A percentile compares a stretch with the other conserved stretches of the same genome.
phyloP scores from a whole-genome alignment of 2,797 vertebrate genomes.

The Thaleichthys pacificus region DNA sequence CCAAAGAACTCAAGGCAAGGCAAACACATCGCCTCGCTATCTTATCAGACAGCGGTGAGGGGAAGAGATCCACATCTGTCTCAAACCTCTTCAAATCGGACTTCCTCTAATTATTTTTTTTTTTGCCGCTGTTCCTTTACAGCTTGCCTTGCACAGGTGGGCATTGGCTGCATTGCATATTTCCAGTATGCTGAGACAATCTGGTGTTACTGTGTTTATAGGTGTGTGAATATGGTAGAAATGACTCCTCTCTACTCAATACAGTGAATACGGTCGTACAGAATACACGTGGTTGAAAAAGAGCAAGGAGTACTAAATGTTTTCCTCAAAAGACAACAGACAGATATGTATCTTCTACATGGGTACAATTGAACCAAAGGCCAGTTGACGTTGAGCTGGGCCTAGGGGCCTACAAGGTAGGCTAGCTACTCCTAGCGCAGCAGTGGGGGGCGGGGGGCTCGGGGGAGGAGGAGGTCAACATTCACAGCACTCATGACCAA shows the following conservation, averaged over 20 bases:
- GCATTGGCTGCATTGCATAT: background rate
- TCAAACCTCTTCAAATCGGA: slow-evolving; percentile 14
- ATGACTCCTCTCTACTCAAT: background rate
- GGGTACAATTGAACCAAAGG: slow-evolving; percentile 24
- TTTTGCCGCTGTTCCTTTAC: background rate
- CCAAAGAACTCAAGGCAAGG: slow-evolving; percentile 45
- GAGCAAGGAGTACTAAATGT: background rate
- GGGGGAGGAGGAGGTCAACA: background rate
- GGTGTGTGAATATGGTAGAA: background rate
- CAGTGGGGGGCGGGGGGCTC: slow-evolving; percentile 4
- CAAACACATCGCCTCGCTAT: slow-evolving; percentile 44
- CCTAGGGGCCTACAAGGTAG: background rate
- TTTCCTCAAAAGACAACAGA: slow-evolving; percentile 25
- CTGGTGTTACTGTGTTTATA: slow-evolving; percentile 5
- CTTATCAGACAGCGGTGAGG: slow-evolving; percentile 32
- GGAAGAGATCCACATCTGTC: slow-evolving; percentile 39
- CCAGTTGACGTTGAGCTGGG: background rate
- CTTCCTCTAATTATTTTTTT: background rate
- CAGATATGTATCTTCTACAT: slow-evolving; percentile 26
- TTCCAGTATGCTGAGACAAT: slow-evolving; percentile 1
- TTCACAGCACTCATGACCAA: slow-evolving; percentile 6
- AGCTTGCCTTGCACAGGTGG: background rate
- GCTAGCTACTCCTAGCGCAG: background rate
- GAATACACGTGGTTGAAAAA: too few relatives aligned
- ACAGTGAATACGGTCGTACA: too few relatives aligned